Conservation (phyloP, 64 coral and sea anemone genomes). For the Dendronephthya gigantea region DNA sequence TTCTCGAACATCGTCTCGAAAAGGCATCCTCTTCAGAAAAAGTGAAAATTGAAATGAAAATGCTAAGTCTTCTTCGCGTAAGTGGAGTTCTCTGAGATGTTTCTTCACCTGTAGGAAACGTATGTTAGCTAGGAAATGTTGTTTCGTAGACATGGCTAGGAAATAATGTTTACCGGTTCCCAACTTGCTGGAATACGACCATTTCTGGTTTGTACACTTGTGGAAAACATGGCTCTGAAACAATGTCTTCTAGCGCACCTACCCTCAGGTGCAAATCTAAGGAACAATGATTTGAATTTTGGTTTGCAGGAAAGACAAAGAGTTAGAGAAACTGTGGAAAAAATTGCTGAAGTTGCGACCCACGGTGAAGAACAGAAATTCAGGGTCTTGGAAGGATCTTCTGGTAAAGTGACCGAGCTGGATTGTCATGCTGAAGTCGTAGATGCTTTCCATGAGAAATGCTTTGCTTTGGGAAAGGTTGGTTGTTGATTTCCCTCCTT, state of each 20-base stretch:
- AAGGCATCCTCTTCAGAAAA: conserved; percentile 13
- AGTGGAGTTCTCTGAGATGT: not conserved
- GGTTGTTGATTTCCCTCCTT: no score
- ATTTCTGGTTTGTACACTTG: not conserved
- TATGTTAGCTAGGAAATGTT: no score
- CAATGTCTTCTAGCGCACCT: not conserved
- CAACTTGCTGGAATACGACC: not conserved
- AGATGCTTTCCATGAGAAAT: conserved; percentile 41
- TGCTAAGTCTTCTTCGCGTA: conserved; percentile 46
- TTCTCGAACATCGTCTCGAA: conserved; percentile 41
- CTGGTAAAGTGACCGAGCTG: conserved; percentile 46
- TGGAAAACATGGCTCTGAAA: not conserved
- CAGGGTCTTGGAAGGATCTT: conserved; percentile 40
- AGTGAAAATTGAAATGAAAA: conserved; percentile 26
- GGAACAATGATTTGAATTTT: not conserved
- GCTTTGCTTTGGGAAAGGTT: conserved; percentile 74
- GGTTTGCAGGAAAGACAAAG: not conserved
- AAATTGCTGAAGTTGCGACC: conserved; percentile 6
- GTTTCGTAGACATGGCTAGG: not conserved
- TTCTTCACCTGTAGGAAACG: not conserved
- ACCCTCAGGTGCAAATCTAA: not conserved
- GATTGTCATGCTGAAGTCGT: conserved; percentile 68
- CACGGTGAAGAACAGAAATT: conserved; percentile 15
- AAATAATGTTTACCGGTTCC: no score
- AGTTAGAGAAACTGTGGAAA: not conserved